A percentile compares a stretch with the other conserved stretches of the same genome.
Conservation (phyloP, 2,113 vertebrate species). For the Halcyon senegalensis region DNA sequence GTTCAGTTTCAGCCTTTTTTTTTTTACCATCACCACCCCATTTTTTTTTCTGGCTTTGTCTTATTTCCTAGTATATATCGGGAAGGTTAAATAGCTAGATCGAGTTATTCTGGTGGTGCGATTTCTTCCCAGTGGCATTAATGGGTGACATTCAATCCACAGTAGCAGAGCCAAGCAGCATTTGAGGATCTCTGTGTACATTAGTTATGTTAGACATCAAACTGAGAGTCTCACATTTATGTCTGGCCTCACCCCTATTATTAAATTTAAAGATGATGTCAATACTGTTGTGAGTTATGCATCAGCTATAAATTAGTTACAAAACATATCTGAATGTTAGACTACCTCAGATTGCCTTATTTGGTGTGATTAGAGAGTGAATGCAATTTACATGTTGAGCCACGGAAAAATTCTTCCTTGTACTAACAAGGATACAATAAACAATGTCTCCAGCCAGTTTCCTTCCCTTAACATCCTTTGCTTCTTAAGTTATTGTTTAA, state of each 20-base stretch:
- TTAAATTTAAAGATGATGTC: conserved; percentile 24
- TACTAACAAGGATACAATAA: conserved; percentile 19
- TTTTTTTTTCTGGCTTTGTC: neutral
- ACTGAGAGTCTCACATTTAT: neutral
- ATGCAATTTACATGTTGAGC: conserved; percentile 47
- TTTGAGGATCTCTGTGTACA: neutral
- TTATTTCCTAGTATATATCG: conserved; percentile 13
- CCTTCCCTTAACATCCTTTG: conserved; percentile 24
- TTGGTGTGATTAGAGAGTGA: neutral
- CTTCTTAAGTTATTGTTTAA: conserved; percentile 39
- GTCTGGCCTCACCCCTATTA: neutral
- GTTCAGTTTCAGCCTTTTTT: neutral
- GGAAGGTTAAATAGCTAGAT: conserved; percentile 14
- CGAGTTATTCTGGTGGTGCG: conserved; percentile 12
- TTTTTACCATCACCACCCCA: neutral
- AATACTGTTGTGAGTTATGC: neutral
- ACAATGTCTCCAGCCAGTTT: conserved; percentile 17
- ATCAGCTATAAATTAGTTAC: conserved; percentile 21
- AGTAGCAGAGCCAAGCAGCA: neutral
- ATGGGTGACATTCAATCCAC: neutral
- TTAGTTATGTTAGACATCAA: neutral
- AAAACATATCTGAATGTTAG: conserved; percentile 7
- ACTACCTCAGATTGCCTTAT: conserved; percentile 7
- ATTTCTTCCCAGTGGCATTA: conserved; percentile 17
- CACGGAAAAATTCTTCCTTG: conserved; percentile 31